These are phyloP conservation scores for Burhinus bistriatus DNA, from an alignment of 2,113 vertebrate species.

Conservation along the genomic window DNA sequence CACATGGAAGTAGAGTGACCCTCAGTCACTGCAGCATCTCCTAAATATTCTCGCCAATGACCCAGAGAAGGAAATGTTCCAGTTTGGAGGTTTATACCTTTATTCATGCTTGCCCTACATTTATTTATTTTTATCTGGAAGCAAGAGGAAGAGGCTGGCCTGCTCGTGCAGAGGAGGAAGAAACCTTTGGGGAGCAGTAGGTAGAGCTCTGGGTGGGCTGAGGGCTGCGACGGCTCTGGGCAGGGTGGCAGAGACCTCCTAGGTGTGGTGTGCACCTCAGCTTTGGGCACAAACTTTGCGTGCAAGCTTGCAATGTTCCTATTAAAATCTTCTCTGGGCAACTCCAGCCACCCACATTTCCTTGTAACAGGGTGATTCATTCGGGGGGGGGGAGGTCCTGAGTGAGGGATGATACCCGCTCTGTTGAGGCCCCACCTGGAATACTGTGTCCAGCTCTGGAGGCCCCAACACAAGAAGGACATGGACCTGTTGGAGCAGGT, in stretches of 20 bases:
- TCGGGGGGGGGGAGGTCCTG: neutral
- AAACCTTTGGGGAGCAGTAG: neutral
- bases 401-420: too few species aligned
- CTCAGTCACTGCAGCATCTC: neutral
- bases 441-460: too few species aligned
- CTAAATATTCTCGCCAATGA: neutral
- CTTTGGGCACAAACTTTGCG: neutral
- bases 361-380: fast-evolving
- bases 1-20: fast-evolving
- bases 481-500: too few species aligned
- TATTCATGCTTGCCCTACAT: neutral
- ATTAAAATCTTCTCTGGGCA: neutral
- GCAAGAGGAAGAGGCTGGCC: neutral
- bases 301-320: neutral
- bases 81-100: neutral
- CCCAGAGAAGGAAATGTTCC: neutral
- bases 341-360: neutral
- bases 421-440: too few species aligned
- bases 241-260: neutral
- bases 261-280: neutral
- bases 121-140: neutral
- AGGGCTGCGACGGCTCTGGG: neutral
- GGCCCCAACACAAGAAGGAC: too few species aligned
- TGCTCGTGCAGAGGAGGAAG: neutral
- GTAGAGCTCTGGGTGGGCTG: neutral